Percentiles rank a stretch among this genome's conserved stretches.
Evolutionary conservation across 2,113 vertebrate species (phyloP).

Genomic region (Cisticola juncidis): DNA sequence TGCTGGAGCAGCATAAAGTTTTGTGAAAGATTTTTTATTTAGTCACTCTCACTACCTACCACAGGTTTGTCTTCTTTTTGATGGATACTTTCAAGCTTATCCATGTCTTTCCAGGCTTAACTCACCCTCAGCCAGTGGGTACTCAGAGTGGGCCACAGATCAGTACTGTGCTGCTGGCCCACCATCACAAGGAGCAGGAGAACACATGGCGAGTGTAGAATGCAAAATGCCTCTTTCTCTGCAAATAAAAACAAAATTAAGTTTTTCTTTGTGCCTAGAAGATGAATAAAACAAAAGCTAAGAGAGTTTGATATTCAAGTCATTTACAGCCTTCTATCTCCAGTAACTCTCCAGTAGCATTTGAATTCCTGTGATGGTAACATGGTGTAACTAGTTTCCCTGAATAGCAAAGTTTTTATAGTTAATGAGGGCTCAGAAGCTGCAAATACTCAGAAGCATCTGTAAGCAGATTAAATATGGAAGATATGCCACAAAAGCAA

Average conservation of each 20-base stretch:
- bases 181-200: neutral
- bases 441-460: neutral
- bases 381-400: neutral
- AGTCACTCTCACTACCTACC: neutral
- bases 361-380: neutral
- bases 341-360: neutral
- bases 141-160: neutral
- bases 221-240: neutral
- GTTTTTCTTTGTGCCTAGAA: neutral
- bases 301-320: neutral
- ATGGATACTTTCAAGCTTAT: neutral
- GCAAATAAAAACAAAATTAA: neutral
- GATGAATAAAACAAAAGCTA: neutral
- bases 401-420: neutral
- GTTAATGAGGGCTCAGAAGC: neutral
- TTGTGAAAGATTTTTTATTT: neutral
- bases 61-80: neutral
- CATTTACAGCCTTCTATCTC: neutral
- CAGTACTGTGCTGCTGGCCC: neutral
- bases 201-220: neutral
- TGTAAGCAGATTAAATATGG: neutral
- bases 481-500: neutral
- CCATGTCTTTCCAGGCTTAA: neutral
- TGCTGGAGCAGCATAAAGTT: neutral
- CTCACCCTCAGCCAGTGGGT: neutral